Conservation (phyloP, 53 echinoderm and acorn worm species). For the Holothuria scabra region DNA sequence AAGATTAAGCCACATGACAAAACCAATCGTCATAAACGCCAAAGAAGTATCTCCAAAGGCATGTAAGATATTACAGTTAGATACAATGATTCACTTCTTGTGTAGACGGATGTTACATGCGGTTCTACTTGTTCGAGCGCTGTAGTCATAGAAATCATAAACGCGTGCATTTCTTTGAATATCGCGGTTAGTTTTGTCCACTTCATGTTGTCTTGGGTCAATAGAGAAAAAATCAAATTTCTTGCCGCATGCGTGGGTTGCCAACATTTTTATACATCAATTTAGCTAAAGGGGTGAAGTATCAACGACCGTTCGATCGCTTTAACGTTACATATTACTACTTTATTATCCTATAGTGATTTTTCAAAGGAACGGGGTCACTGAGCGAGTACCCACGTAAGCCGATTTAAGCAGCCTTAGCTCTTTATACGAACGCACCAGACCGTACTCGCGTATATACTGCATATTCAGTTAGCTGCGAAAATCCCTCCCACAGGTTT, state of each 20-base stretch:
- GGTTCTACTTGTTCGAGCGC: not conserved
- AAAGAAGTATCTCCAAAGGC: too few relatives aligned
- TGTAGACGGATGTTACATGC: not conserved
- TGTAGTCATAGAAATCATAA: not conserved
- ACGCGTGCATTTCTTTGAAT: not conserved
- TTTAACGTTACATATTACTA: not conserved
- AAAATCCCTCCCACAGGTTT: conserved; percentile 27
- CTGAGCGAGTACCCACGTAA: conserved; percentile 29
- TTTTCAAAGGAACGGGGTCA: conserved; percentile 25
- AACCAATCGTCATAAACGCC: too few relatives aligned
- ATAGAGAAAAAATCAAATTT: not conserved
- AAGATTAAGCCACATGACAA: too few relatives aligned
- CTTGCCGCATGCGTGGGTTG: conserved; percentile 3
- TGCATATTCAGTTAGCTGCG: conserved; percentile 23
- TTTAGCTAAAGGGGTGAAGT: not conserved
- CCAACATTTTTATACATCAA: not conserved
- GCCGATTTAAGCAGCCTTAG: conserved; percentile 36
- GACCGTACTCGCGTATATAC: conserved; percentile 17
- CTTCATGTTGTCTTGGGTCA: conserved; percentile 13
- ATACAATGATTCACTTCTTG: too few relatives aligned
- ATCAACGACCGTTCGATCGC: too few relatives aligned
- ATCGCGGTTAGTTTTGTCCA: conserved; percentile 4
- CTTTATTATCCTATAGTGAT: conserved; percentile 15
- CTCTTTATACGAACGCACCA: conserved; percentile 17
- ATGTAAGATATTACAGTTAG: too few relatives aligned